phyloP scores from a whole-genome alignment of 2,113 vertebrate genomes.

The Dasypus novemcinctus region DNA sequence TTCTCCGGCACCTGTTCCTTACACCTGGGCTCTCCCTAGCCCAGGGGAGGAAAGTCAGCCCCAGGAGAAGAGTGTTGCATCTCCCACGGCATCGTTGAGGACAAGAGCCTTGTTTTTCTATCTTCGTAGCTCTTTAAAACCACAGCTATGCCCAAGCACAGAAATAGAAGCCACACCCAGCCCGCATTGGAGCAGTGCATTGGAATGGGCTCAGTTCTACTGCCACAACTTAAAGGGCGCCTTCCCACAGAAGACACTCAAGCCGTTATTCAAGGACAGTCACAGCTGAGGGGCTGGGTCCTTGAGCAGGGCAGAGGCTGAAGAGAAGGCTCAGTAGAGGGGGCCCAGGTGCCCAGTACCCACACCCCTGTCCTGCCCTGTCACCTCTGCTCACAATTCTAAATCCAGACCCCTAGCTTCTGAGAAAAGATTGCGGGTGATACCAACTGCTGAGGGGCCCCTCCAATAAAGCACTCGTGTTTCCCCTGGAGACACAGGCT shows the following conservation, averaged over 20 bases:
- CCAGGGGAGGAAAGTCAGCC: not conserved
- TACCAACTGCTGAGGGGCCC: not conserved
- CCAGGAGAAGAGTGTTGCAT: not conserved
- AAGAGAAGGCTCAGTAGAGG: not conserved
- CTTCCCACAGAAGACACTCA: not conserved
- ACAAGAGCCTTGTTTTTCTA: not conserved
- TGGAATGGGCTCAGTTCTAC: not conserved
- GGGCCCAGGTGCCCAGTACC: not conserved
- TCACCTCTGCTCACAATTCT: not conserved
- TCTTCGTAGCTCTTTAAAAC: not conserved
- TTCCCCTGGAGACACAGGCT: conserved; percentile 31
- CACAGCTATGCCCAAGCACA: not conserved
- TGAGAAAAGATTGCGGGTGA: not conserved
- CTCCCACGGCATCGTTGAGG: rapidly evolving
- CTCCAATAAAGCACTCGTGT: not conserved
- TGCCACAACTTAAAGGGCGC: not conserved
- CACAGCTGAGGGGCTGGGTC: not conserved
- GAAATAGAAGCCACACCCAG: not conserved
- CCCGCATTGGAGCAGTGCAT: not conserved
- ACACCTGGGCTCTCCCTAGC: not conserved
- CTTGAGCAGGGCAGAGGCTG: not conserved
- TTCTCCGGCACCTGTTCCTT: not conserved
- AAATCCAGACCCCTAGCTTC: not conserved
- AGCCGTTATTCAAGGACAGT: not conserved
- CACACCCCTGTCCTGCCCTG: not conserved